Conservation (phyloP, 1,140 invertebrate species). For the Scaptomyza pallida region DNA sequence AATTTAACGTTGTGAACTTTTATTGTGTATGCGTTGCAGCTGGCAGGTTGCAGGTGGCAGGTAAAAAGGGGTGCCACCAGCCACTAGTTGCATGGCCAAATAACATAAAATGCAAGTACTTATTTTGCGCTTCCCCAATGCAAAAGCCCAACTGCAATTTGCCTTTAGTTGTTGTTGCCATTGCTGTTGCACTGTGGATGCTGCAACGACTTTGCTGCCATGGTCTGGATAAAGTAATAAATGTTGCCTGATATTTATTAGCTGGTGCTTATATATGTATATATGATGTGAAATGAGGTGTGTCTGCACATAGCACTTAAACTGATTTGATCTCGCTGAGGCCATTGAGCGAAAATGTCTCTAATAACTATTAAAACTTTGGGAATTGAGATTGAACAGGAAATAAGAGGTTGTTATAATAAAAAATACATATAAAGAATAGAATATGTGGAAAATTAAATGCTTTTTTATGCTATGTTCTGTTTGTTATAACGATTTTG, state of each 20-base stretch:
- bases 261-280: slow-evolving; percentile 1
- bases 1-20: slow-evolving; percentile 74
- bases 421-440: too few relatives aligned
- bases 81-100: slow-evolving; percentile 52
- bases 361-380: too few relatives aligned
- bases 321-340: slow-evolving; percentile 16
- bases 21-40: slow-evolving; percentile 51
- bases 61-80: not conserved
- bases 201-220: slow-evolving; percentile 13
- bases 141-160: slow-evolving; percentile 54
- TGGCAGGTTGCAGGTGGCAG: slow-evolving; percentile 21
- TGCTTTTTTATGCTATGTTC: too few relatives aligned
- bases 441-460: too few relatives aligned
- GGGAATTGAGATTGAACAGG: too few relatives aligned
- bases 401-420: too few relatives aligned
- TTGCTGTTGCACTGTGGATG: too few relatives aligned
- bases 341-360: slow-evolving; percentile 3
- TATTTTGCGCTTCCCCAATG: slow-evolving; percentile 10
- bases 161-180: slow-evolving; percentile 1
- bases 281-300: slow-evolving; percentile 37
- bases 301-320: slow-evolving; percentile 26
- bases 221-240: slow-evolving; percentile 68
- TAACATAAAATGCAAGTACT: slow-evolving; percentile 45
- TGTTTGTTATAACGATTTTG: too few relatives aligned
- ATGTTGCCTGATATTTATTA: slow-evolving; percentile 80